Evolutionary conservation across 2,113 vertebrate species (phyloP).

Genomic region (Leptosomus discolor): DNA sequence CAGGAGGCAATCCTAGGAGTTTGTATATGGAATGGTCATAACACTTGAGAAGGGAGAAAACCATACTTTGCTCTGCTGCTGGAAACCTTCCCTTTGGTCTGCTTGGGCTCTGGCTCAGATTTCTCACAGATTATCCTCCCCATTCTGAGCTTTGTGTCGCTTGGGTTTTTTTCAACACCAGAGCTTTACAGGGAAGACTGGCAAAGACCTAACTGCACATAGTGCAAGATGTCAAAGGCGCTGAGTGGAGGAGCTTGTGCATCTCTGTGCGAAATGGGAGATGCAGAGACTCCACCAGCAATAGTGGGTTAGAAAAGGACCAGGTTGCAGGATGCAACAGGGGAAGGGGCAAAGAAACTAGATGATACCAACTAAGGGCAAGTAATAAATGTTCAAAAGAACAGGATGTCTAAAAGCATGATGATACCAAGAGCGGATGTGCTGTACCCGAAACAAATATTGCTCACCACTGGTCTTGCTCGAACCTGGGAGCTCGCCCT

Average conservation of each 20-base stretch:
- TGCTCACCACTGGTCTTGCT: fast-evolving
- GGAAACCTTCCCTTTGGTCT: background rate
- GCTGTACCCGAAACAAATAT: fast-evolving
- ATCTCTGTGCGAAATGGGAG: background rate
- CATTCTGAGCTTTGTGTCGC: background rate
- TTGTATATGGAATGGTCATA: background rate
- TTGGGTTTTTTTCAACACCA: background rate
- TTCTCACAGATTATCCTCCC: background rate
- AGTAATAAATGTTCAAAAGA: background rate
- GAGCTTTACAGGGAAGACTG: background rate
- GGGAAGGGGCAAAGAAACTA: background rate
- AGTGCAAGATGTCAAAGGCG: background rate
- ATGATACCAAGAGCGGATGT: background rate
- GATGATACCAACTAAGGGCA: background rate
- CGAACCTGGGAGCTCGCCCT: too few relatives aligned
- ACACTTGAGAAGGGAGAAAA: background rate
- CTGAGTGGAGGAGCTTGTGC: background rate
- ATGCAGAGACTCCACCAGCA: background rate
- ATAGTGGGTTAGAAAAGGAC: background rate
- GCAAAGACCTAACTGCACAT: background rate
- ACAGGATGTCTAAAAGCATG: fast-evolving
- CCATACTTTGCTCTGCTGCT: background rate
- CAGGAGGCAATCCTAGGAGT: background rate
- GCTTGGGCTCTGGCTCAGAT: background rate
- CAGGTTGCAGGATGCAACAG: too few relatives aligned